Percentiles rank a stretch among this genome's conserved stretches.
phyloP scores from a whole-genome alignment of 2,113 vertebrate species.

The Odocoileus virginianus region DNA sequence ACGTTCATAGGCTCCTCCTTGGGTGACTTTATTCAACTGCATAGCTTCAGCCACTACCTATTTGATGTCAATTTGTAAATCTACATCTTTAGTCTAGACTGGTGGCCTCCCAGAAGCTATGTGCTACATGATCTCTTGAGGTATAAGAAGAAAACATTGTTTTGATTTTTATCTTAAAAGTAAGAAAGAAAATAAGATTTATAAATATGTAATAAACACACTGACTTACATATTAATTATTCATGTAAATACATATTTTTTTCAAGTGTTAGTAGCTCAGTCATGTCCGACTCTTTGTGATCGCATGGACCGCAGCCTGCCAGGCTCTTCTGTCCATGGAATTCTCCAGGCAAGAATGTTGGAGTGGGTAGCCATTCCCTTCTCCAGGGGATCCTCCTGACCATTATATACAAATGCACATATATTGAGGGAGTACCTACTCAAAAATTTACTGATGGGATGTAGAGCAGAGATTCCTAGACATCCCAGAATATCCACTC shows the following conservation, averaged over 20 bases:
- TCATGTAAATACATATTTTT: neutral
- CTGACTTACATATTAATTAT: neutral
- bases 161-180: slow-evolving; percentile 10
- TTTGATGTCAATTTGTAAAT: neutral
- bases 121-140: neutral
- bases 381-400: neutral
- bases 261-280: neutral
- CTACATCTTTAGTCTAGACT: neutral
- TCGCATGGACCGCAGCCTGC: fast-evolving
- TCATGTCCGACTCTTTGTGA: neutral
- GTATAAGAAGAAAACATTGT: neutral
- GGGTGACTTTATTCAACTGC: neutral
- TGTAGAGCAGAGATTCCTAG: neutral
- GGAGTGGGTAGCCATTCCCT: neutral
- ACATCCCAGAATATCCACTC: neutral
- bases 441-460: neutral
- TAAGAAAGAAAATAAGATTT: neutral
- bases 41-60: neutral
- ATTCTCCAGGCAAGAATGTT: neutral
- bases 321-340: neutral
- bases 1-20: neutral
- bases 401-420: neutral
- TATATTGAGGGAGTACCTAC: neutral
- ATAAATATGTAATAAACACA: neutral
- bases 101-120: neutral